A percentile compares a stretch with the other conserved stretches of the same genome.
Conservation (phyloP, 2,113 vertebrate genomes). For the Ovis aries region ARS-UI_Ramb_v3.0 NC_056061.1:14258501-14259000, state of each 20-base stretch:
- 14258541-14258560: neutral
- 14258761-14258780: neutral
- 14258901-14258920: neutral
- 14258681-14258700: neutral
- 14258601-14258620: neutral
- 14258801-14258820: neutral
- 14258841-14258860: neutral
- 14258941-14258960: neutral
- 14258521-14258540: neutral
- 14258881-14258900: neutral
- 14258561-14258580: neutral
- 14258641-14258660: neutral
- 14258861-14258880: neutral
- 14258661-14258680: neutral
- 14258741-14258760: neutral
- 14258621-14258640: neutral
- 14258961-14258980: neutral
- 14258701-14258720: neutral
- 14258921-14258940: neutral
- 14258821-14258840: neutral
- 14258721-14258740: neutral
- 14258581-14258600: neutral
- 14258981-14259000: neutral
- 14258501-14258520: neutral
- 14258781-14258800: neutral